These are phyloP conservation scores for Emydura subglobosa DNA, from an alignment of 2,113 vertebrate species.

Conservation along the genomic window DNA sequence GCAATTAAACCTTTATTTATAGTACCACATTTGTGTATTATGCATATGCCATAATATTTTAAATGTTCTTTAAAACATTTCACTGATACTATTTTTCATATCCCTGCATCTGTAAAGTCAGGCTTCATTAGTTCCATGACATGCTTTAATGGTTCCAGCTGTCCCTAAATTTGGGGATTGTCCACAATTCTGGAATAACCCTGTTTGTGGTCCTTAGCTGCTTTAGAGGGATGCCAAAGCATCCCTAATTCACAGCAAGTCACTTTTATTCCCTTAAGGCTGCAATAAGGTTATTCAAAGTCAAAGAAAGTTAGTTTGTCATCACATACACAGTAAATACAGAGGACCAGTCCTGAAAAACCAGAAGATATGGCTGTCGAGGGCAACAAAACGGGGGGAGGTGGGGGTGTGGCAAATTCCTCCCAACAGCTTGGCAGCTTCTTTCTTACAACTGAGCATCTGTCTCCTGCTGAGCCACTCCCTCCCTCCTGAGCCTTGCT, in stretches of 20 bases:
- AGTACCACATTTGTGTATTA: neutral
- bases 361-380: neutral
- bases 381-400: neutral
- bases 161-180: neutral
- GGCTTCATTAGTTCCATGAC: neutral
- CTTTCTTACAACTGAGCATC: neutral
- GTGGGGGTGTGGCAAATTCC: neutral
- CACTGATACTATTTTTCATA: neutral
- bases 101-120: neutral
- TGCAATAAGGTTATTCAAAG: neutral
- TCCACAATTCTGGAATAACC: neutral
- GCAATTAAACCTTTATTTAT: neutral
- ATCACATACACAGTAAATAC: neutral
- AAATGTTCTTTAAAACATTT: neutral
- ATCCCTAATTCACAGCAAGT: neutral
- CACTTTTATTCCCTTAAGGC: neutral
- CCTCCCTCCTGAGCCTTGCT: neutral
- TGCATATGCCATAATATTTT: neutral
- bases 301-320: neutral
- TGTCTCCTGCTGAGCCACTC: neutral
- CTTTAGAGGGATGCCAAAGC: neutral
- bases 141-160: neutral
- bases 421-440: neutral
- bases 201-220: neutral
- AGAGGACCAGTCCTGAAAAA: neutral